Evolutionary conservation across 2,113 vertebrate species (phyloP).

Genomic region (Pimephales promelas): DNA sequence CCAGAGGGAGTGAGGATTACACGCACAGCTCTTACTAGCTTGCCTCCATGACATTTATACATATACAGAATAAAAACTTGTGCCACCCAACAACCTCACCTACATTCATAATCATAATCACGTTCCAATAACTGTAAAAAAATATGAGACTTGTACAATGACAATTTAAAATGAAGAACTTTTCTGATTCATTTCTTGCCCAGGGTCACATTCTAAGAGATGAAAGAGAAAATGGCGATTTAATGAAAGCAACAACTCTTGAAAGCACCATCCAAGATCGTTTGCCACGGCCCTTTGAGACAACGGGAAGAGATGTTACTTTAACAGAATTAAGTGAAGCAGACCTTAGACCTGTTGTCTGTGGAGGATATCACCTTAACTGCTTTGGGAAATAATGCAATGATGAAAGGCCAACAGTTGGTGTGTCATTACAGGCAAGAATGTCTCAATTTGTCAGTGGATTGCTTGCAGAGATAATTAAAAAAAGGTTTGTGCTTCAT

Average conservation of each 20-base stretch:
- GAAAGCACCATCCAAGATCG: constrained; percentile 1
- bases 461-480: constrained; percentile 12
- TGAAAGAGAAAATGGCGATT: constrained; percentile 10
- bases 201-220: background rate
- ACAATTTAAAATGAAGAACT: background rate
- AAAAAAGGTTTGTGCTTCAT: constrained; percentile 7
- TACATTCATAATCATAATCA: constrained; percentile 1
- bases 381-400: constrained; percentile 33
- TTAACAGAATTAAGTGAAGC: constrained; percentile 12
- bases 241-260: constrained; percentile 47
- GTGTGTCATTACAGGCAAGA: constrained; percentile 22
- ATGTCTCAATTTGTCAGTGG: background rate
- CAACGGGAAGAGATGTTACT: constrained; percentile 23
- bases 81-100: background rate
- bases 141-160: background rate
- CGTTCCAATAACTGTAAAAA: background rate
- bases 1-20: too few species aligned
- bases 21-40: too few species aligned
- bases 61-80: background rate
- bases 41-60: background rate
- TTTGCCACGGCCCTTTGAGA: constrained; percentile 2
- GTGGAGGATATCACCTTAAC: constrained; percentile 28
- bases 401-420: constrained; percentile 13
- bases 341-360: constrained; percentile 33
- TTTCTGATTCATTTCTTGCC: background rate